Evolutionary conservation across 1,140 invertebrate species (phyloP).

Genomic region (Drosophila tristis): DNA sequence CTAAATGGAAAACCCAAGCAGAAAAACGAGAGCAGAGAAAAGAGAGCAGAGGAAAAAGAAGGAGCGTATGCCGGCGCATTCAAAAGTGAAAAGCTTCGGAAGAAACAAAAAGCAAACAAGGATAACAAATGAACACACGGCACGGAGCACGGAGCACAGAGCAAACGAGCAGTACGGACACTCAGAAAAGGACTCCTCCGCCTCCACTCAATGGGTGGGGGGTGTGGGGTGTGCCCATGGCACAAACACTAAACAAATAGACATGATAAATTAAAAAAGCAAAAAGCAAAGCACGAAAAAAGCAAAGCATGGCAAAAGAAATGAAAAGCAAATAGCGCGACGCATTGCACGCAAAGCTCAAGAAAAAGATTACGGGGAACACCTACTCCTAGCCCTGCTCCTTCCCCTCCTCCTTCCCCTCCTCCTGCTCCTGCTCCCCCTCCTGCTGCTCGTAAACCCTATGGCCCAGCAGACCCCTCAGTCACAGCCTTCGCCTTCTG

Average conservation of each 20-base stretch:
- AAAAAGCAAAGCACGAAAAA: constrained; percentile 60
- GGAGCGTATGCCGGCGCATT: constrained; percentile 15
- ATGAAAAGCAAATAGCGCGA: constrained; percentile 55
- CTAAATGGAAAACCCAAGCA: constrained; percentile 32
- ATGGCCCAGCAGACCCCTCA: neutral
- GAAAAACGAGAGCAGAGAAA: constrained; percentile 31
- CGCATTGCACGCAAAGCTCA: constrained; percentile 54
- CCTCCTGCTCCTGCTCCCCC: neutral
- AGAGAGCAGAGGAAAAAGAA: neutral
- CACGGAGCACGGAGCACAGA: constrained; percentile 4
- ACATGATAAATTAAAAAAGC: constrained; percentile 81
- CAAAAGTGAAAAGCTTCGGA: constrained; percentile 54
- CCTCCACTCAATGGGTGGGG: constrained; percentile 52
- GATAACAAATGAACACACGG: constrained; percentile 71
- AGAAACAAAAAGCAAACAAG: constrained; percentile 64
- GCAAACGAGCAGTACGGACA: neutral
- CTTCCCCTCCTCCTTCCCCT: neutral
- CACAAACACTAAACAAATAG: constrained; percentile 76
- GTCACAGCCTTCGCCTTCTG: neutral
- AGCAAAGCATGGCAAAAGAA: constrained; percentile 19
- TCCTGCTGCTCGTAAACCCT: neutral
- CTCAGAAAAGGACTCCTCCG: constrained; percentile 27
- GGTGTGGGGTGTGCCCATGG: constrained; percentile 7
- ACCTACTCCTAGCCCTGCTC: neutral
- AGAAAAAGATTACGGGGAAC: constrained; percentile 59